Conservation (phyloP, 2,888 invertebrate species). For the Diplolepis rosae region DNA sequence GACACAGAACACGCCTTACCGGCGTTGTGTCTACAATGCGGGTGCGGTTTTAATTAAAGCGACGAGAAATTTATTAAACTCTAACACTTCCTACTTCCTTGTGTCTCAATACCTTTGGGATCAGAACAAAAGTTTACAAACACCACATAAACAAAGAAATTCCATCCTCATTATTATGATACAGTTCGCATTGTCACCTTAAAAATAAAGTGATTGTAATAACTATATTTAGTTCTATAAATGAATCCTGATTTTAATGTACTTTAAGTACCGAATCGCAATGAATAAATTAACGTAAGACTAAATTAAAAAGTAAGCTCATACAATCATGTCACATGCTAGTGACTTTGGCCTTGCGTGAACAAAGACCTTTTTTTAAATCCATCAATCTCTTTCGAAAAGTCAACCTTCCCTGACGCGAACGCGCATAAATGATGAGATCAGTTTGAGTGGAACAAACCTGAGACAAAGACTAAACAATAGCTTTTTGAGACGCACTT, state of each 20-base stretch:
- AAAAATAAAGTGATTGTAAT: no score
- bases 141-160: background rate
- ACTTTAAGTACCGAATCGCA: background rate
- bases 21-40: constrained; percentile 32
- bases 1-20: constrained; percentile 34
- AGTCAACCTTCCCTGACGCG: background rate
- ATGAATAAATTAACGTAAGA: background rate
- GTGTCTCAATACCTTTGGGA: constrained; percentile 14
- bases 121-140: background rate
- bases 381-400: background rate
- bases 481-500: background rate
- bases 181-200: no score
- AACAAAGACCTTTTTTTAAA: background rate
- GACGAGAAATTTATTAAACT: constrained; percentile 11
- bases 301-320: background rate
- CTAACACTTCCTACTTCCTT: constrained; percentile 43
- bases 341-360: background rate
- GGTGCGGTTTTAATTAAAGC: constrained; percentile 40
- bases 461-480: background rate
- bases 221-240: no score
- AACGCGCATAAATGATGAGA: constrained; percentile 5
- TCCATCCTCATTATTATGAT: background rate
- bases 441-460: background rate
- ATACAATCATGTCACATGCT: background rate
- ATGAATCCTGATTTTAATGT: background rate